Evolutionary conservation across 30 jellyfish, hydroid and myxozoan species (phyloP).

Genomic region (Clytia hemisphaerica): DNA sequence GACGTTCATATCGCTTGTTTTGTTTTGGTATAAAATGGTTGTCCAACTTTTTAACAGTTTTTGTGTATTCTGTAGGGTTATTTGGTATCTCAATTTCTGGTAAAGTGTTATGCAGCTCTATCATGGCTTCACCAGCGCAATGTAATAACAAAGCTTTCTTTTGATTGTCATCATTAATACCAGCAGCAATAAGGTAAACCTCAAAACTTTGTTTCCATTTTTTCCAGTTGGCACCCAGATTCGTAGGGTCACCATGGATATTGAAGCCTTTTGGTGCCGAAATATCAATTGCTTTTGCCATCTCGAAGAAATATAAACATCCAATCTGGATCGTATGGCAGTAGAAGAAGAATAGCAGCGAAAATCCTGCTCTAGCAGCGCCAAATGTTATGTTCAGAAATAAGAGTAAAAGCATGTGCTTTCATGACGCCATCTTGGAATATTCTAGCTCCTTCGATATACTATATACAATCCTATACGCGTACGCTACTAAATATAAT

Average conservation of each 20-base stretch:
- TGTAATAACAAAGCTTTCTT: slow-evolving; percentile 46
- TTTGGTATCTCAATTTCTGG: too few species aligned
- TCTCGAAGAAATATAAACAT: not conserved
- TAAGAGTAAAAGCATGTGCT: too few species aligned
- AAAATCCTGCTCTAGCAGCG: too few species aligned
- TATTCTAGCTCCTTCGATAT: too few species aligned
- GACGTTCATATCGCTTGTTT: slow-evolving; percentile 31
- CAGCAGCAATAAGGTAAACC: slow-evolving; percentile 31
- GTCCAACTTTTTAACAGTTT: not conserved
- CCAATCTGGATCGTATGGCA: too few species aligned
- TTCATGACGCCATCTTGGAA: too few species aligned
- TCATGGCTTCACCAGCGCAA: slow-evolving; percentile 42
- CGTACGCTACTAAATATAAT: too few species aligned
- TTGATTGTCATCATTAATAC: slow-evolving; percentile 26
- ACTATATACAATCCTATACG: too few species aligned
- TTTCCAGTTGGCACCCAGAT: slow-evolving; percentile 45
- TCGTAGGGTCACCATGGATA: slow-evolving; percentile 48
- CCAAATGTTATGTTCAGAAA: too few species aligned
- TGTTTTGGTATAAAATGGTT: slow-evolving; percentile 12
- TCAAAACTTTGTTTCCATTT: slow-evolving; percentile 51
- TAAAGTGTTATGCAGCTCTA: slow-evolving; percentile 11
- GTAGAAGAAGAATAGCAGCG: too few species aligned
- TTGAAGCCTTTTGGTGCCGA: slow-evolving; percentile 30
- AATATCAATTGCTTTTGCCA: slow-evolving; percentile 17
- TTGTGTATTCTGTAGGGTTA: not conserved